Evolutionary conservation across 2,797 vertebrate genomes (phyloP).

Genomic region (Podarcis siculus): DNA sequence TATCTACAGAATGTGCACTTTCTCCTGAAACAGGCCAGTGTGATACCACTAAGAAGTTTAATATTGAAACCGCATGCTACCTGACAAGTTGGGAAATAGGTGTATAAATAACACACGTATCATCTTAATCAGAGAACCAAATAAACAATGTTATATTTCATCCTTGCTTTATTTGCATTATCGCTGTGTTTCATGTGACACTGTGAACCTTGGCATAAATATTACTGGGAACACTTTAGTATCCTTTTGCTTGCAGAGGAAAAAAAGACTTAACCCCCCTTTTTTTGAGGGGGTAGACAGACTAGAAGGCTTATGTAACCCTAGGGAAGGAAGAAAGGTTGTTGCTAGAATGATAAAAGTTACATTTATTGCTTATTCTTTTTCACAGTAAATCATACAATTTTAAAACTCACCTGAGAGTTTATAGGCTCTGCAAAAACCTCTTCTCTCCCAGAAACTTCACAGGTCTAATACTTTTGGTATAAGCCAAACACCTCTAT

Average conservation of each 20-base stretch:
- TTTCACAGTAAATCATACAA: not conserved
- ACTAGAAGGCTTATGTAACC: not conserved
- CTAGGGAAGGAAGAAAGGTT: not conserved
- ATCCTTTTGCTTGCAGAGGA: not conserved
- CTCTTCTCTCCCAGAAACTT: not conserved
- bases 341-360: not conserved
- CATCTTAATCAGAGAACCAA: not conserved
- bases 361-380: constrained; percentile 1
- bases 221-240: not conserved
- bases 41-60: not conserved
- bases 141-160: not conserved
- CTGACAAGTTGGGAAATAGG: not conserved
- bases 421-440: not conserved
- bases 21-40: not conserved
- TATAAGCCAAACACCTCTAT: not conserved
- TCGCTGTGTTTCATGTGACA: not conserved
- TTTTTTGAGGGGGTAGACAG: not conserved
- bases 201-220: not conserved
- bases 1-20: not conserved
- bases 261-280: not conserved
- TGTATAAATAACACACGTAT: not conserved
- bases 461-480: not conserved
- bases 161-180: not conserved
- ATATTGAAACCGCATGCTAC: not conserved
- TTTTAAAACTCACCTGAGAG: not conserved